phyloP scores from a whole-genome alignment of 1,140 invertebrate genomes.

The Plutomurus gul region DNA sequence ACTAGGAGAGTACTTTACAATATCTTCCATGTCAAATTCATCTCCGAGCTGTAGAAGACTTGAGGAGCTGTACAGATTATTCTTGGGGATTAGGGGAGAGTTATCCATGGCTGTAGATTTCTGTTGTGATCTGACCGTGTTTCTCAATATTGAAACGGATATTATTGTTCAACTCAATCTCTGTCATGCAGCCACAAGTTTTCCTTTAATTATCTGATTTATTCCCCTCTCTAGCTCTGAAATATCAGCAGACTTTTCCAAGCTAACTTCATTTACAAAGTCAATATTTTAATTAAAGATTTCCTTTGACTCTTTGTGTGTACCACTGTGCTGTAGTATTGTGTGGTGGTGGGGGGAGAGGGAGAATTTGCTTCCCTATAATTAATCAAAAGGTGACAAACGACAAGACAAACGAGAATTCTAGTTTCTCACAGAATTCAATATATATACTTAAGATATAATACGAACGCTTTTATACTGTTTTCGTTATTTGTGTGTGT shows the following conservation, averaged over 20 bases:
- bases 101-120: conserved; percentile 14
- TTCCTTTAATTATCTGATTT: not conserved
- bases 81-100: not conserved
- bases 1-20: not conserved
- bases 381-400: conserved; percentile 28
- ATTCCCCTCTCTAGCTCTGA: too few relatives aligned
- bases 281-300: conserved; percentile 10
- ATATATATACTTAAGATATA: too few relatives aligned
- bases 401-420: conserved; percentile 4
- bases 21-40: conserved; percentile 23
- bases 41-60: not conserved
- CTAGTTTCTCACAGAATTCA: too few relatives aligned
- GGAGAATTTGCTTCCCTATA: not conserved
- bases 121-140: not conserved
- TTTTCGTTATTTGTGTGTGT: not conserved
- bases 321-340: too few relatives aligned
- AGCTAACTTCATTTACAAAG: not conserved
- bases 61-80: not conserved
- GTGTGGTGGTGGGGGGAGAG: not conserved
- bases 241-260: too few relatives aligned
- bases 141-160: not conserved
- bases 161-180: not conserved
- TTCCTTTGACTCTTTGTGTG: too few relatives aligned
- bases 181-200: not conserved
- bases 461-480: not conserved